Base-by-base conservation (phyloP, 2,113 vertebrate species). In the Tetrao urogallus region DNA sequence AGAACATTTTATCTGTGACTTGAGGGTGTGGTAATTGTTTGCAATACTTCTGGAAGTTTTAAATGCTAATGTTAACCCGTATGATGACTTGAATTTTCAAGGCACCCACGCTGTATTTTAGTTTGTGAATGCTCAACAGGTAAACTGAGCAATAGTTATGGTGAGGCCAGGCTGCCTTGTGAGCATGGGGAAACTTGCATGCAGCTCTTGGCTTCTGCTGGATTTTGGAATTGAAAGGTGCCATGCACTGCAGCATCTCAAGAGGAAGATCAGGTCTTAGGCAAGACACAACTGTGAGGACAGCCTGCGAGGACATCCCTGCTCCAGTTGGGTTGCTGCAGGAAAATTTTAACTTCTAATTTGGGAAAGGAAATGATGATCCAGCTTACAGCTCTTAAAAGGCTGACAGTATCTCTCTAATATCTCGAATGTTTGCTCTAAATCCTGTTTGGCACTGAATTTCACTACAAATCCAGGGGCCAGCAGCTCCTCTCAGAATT, bases 1-100 rank as follows among this genome's bases (percentile, higher is more conserved):
- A 87, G 48, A 91, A 82, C 84, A 74, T 69, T 94, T 95, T 75
- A 81, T 92, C 90, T 94, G 72, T 84, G 40, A 38, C 64, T 94
- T 72, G 74, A 93, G 76, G 85, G 42, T 82, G 79, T 93, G 92
- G 42, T 86, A 66, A 75, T 91, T 92, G 94, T 91, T 93, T 94
- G 87, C 78, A 91, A n/a, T 95, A 48, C 60, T 92, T 88, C 28
- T 67, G 66, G 27, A 90, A 94, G 58, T 90, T 91, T 70, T 50
- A 21, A 83, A 77, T 86, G 36, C 15, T 92, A 17, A 52, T 71
- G 73, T 79, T 89, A 54, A 89, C 67, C 36, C 1, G 0, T 82
- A 77, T 40, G 40, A 24, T 42, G 70, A 42, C 79, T 91, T 71
- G 78, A 81, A 50, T 74, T 90, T 71, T 90, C 75, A 81, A 63